These are phyloP conservation scores for Hemicentrotus pulcherrimus DNA, from an alignment of 35 echinoderm and acorn worm species.

Conservation along the genomic window DNA sequence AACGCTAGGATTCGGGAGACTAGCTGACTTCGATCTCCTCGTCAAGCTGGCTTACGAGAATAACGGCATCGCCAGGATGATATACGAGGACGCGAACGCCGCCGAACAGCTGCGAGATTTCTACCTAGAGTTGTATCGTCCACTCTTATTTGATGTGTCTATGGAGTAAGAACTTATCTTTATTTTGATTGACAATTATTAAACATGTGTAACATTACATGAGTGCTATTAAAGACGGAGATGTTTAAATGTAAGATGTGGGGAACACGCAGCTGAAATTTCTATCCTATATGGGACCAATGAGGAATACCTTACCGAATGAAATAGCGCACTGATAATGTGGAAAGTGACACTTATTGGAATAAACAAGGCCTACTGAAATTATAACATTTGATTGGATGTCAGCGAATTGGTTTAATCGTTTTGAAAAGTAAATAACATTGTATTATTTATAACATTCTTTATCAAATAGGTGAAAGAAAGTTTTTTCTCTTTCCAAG, in stretches of 20 bases:
- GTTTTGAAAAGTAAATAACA: background rate
- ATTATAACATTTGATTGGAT: too few species aligned
- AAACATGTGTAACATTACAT: background rate
- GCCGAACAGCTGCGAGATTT: conserved; percentile 71
- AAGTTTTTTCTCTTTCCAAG: too few species aligned
- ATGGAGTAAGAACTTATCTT: background rate
- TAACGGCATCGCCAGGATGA: conserved; percentile 73
- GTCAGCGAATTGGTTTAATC: too few species aligned
- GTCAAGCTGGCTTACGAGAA: conserved; percentile 78
- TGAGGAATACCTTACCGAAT: background rate
- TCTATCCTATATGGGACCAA: background rate
- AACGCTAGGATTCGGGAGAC: conserved; percentile 78
- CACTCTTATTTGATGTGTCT: conserved; percentile 63
- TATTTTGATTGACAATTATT: background rate
- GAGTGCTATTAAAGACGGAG: background rate
- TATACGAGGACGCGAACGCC: conserved; percentile 72
- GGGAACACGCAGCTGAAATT: background rate
- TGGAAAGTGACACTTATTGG: too few species aligned
- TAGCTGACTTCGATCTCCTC: conserved; percentile 85
- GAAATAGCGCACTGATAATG: background rate
- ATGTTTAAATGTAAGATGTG: background rate
- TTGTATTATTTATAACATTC: background rate
- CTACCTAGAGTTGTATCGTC: conserved; percentile 73
- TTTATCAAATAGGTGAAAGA: too few species aligned
- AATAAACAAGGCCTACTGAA: too few species aligned